These are phyloP conservation scores for Diabrotica undecimpunctata DNA, from an alignment of 1,140 invertebrate genomes.

Conservation along the genomic window DNA sequence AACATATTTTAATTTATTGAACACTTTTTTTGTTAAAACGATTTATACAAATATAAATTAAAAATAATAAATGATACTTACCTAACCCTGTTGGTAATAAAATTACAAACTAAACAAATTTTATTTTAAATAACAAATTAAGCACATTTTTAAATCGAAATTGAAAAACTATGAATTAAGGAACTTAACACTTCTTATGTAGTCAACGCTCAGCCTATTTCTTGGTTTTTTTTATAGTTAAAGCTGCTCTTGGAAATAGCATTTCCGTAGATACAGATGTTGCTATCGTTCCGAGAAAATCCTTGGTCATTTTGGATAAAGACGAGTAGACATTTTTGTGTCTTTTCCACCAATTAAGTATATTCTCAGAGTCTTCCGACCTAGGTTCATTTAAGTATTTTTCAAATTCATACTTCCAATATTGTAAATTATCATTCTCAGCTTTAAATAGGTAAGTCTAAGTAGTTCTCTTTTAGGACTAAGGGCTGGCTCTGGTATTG, in stretches of 20 bases:
- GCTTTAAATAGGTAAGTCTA: neutral
- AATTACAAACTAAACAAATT: too few relatives aligned
- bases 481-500: constrained; percentile 2
- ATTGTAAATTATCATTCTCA: neutral
- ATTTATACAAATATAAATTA: too few relatives aligned
- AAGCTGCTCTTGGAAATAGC: neutral
- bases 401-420: neutral
- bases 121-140: too few relatives aligned
- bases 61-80: too few relatives aligned
- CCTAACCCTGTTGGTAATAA: too few relatives aligned
- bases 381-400: neutral
- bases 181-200: neutral
- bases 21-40: too few relatives aligned
- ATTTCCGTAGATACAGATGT: too few relatives aligned
- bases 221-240: neutral
- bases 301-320: neutral
- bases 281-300: neutral
- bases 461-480: constrained; percentile 4
- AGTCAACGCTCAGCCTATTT: neutral
- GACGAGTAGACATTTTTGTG: neutral
- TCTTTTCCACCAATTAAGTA: neutral
- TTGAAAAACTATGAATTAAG: neutral
- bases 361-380: neutral
- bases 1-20: too few relatives aligned
- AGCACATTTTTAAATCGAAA: neutral